These are phyloP conservation scores for Microctenopoma steveboyesi DNA, from an alignment of 2,797 vertebrate species.

Conservation along the genomic window DNA sequence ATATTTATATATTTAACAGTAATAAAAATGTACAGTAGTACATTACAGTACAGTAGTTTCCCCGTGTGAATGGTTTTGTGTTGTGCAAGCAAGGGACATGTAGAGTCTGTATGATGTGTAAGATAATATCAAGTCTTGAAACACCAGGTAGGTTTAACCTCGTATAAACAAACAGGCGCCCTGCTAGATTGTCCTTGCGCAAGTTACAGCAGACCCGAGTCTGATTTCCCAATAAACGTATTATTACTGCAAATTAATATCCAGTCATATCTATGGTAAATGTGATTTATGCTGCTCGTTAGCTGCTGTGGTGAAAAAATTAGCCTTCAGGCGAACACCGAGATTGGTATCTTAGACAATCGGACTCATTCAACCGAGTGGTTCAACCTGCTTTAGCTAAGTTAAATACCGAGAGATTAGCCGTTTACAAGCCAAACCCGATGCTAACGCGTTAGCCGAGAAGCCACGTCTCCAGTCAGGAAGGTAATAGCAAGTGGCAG, in stretches of 20 bases:
- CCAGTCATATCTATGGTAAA: too few relatives aligned
- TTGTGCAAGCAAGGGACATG: not conserved
- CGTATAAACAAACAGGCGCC: slow-evolving; percentile 31
- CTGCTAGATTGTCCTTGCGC: not conserved
- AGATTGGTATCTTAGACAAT: slow-evolving; percentile 42
- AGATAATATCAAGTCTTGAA: not conserved
- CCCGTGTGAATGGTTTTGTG: not conserved
- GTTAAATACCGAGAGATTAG: slow-evolving; percentile 50
- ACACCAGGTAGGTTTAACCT: not conserved
- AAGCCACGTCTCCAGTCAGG: slow-evolving; percentile 48
- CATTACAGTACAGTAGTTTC: not conserved
- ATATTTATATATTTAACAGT: not conserved
- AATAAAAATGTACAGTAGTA: not conserved
- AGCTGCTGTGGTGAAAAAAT: too few relatives aligned
- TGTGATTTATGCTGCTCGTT: not conserved
- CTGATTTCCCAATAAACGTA: not conserved
- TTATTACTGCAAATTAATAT: not conserved
- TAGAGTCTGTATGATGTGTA: not conserved
- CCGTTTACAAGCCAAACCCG: slow-evolving; percentile 32
- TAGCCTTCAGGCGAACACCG: not conserved
- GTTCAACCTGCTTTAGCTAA: slow-evolving; percentile 53
- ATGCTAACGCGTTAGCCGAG: slow-evolving; percentile 58
- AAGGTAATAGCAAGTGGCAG: slow-evolving; percentile 34
- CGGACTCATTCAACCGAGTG: slow-evolving; percentile 34
- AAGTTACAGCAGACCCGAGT: not conserved